Conservation (phyloP, 1,140 invertebrate genomes). For the Triops cancriformis region DNA sequence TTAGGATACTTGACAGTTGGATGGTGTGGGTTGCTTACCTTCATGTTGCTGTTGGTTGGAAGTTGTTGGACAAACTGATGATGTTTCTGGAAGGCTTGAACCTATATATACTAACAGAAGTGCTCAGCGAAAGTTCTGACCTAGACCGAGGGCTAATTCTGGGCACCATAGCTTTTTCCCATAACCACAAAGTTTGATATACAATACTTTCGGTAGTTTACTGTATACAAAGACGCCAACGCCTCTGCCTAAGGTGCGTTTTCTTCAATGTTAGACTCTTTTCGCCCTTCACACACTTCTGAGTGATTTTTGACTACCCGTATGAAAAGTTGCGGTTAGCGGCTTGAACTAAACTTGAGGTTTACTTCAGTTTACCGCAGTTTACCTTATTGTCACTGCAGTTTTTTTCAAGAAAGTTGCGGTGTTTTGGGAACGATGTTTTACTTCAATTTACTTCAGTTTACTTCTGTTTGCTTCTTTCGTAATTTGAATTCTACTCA, state of each 20-base stretch:
- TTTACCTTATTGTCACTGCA: too few species aligned
- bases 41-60: background rate
- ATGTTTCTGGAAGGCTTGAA: background rate
- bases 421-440: too few species aligned
- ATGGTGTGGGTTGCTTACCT: background rate
- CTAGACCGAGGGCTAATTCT: background rate
- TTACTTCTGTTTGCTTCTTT: too few species aligned
- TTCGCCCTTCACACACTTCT: constrained; percentile 4
- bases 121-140: background rate
- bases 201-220: background rate
- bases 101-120: background rate
- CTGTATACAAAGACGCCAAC: background rate
- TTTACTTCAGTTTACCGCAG: too few species aligned
- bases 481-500: too few species aligned
- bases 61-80: background rate
- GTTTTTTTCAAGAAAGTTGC: too few species aligned
- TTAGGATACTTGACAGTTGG: background rate
- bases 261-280: background rate
- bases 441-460: too few species aligned
- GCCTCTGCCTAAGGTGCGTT: background rate
- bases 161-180: background rate
- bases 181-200: background rate
- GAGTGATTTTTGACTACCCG: background rate
- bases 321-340: too few species aligned
- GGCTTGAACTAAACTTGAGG: too few species aligned